Conservation (phyloP, 1,140 invertebrate genomes). For the Globodera rostochiensis region DNA sequence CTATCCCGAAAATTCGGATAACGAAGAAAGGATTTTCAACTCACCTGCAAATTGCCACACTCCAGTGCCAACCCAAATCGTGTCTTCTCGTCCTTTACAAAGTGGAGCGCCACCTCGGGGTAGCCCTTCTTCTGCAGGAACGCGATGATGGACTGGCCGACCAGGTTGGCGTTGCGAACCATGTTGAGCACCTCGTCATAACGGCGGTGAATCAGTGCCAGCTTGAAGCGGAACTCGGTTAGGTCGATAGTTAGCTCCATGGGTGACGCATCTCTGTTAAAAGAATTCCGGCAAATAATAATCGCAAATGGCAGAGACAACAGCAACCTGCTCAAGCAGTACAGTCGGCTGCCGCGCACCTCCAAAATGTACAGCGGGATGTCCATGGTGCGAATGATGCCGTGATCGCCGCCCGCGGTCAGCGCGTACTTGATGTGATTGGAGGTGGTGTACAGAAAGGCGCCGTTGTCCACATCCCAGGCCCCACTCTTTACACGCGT, state of each 20-base stretch:
- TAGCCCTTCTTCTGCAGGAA: conserved; percentile 99
- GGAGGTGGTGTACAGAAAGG: conserved; percentile 97
- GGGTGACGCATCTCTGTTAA: conserved; percentile 59
- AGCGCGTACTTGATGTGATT: conserved; percentile 97
- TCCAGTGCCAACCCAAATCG: conserved; percentile 92
- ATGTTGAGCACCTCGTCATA: conserved; percentile 96
- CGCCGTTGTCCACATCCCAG: conserved; percentile 91
- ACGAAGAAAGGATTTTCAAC: background rate
- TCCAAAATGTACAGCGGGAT: conserved; percentile 93
- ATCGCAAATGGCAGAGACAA: background rate
- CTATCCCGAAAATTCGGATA: no score
- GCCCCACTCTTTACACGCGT: conserved; percentile 94
- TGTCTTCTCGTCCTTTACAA: conserved; percentile 98
- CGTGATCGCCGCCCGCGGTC: conserved; percentile 92
- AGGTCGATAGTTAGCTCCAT: conserved; percentile 88
- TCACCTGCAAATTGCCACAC: conserved; percentile 95
- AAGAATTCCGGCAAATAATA: background rate
- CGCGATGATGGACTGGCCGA: conserved; percentile 97
- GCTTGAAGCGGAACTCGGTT: conserved; percentile 96
- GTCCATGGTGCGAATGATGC: conserved; percentile 95
- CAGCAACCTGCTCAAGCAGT: conserved; percentile 91
- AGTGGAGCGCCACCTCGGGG: conserved; percentile 98
- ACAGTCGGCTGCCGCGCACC: conserved; percentile 85
- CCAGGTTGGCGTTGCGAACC: conserved; percentile 91
- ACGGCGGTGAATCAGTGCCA: conserved; percentile 91